Evolutionary conservation across 2,888 invertebrate species (phyloP).

Genomic region (Rutpela maculata): DNA sequence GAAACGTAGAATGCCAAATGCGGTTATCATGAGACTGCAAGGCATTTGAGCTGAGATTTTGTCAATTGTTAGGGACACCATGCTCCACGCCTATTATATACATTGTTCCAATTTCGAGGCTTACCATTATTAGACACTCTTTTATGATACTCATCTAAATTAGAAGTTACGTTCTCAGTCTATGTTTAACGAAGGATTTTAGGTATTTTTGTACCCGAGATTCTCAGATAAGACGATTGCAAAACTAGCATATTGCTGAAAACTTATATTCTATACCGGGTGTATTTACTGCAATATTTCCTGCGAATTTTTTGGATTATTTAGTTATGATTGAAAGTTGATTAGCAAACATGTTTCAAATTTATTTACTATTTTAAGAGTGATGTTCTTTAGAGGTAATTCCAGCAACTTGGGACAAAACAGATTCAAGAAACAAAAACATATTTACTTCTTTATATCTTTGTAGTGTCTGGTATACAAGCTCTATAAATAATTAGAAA

Average conservation of each 20-base stretch:
- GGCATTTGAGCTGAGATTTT: constrained; percentile 55
- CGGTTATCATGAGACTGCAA: constrained; percentile 62
- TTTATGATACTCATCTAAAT: constrained; percentile 47
- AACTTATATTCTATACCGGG: constrained; percentile 1
- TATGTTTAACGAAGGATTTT: constrained; percentile 21
- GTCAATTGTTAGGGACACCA: constrained; percentile 55
- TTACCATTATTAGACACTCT: constrained; percentile 51
- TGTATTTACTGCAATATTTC: background rate
- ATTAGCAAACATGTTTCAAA: no score
- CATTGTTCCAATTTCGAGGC: constrained; percentile 51
- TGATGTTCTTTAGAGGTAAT: no score
- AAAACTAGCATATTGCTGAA: background rate
- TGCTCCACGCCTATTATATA: constrained; percentile 51
- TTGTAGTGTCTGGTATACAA: no score
- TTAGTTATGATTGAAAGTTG: no score
- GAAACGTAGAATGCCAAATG: constrained; percentile 60
- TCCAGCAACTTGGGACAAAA: no score
- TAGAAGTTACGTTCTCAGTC: constrained; percentile 38
- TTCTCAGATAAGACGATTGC: constrained; percentile 4
- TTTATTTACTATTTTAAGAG: no score
- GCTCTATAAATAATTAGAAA: no score
- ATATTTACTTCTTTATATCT: no score
- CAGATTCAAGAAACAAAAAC: no score
- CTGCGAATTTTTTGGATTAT: background rate
- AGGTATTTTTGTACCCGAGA: constrained; percentile 4